Evolutionary conservation across 2,797 vertebrate species (phyloP).

Genomic region (Paramormyrops hopkinsi): DNA sequence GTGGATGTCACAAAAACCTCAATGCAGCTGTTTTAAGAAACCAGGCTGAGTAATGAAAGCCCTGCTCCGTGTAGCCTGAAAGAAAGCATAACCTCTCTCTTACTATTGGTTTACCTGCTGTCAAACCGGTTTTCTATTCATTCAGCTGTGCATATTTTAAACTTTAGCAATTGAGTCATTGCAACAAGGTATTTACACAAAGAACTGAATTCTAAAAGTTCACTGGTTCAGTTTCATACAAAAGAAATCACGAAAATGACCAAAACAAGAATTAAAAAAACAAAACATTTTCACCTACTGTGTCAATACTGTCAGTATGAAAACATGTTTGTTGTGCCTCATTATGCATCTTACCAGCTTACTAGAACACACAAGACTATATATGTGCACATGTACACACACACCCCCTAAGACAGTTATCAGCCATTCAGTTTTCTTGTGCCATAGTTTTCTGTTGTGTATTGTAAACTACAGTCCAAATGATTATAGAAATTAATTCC

Average conservation of each 20-base stretch:
- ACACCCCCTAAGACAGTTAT: constrained; percentile 31
- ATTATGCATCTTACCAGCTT: not conserved
- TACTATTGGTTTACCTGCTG: not conserved
- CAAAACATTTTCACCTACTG: constrained; percentile 1
- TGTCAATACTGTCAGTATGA: not conserved
- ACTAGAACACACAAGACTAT: constrained; percentile 8
- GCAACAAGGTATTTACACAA: not conserved
- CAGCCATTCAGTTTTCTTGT: not conserved
- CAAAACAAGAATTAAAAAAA: not conserved
- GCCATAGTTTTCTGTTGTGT: constrained; percentile 2
- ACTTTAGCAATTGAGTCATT: not conserved
- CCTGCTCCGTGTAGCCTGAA: not conserved
- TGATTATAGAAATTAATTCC: not conserved
- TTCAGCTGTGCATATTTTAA: not conserved
- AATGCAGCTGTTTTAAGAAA: constrained; percentile 1
- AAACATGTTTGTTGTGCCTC: not conserved
- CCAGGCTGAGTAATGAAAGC: not conserved
- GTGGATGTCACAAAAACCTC: not conserved
- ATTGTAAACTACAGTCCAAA: constrained; percentile 8
- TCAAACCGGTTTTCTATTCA: not conserved
- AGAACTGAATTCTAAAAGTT: not conserved
- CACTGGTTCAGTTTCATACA: constrained; percentile 1
- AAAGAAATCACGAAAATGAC: constrained; percentile 10
- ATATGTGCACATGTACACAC: constrained; percentile 25
- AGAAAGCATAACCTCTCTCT: not conserved